phyloP scores from a whole-genome alignment of 2,888 invertebrate genomes.

The Eupithecia exiguata region DNA sequence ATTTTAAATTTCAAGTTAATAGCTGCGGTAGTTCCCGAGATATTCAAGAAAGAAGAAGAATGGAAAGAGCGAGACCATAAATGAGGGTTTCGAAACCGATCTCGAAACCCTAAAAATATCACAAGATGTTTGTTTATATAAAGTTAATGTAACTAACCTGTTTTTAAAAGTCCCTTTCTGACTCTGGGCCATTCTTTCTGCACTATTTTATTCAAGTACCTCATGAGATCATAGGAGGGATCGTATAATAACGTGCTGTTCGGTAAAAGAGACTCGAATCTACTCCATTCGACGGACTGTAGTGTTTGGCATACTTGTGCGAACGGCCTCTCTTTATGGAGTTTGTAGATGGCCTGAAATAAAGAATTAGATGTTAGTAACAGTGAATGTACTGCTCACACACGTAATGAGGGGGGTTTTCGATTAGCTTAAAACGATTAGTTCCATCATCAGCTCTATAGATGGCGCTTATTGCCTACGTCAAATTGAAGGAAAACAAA shows the following conservation, averaged over 20 bases:
- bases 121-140: too few species aligned
- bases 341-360: constrained; percentile 55
- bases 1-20: too few species aligned
- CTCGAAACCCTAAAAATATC: too few species aligned
- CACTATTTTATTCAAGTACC: constrained; percentile 76
- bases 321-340: constrained; percentile 52
- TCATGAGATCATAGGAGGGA: constrained; percentile 67
- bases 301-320: constrained; percentile 58
- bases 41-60: too few species aligned
- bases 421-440: background rate
- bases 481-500: background rate
- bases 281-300: constrained; percentile 61
- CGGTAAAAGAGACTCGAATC: constrained; percentile 35
- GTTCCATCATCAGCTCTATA: background rate
- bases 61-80: too few species aligned
- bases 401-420: background rate
- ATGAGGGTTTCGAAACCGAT: too few species aligned
- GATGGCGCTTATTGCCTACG: background rate
- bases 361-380: background rate
- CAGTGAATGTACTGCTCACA: background rate
- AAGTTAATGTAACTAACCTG: constrained; percentile 68
- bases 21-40: too few species aligned
- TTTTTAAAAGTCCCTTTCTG: constrained; percentile 59
- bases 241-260: constrained; percentile 49
- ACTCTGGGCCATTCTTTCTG: constrained; percentile 80